A percentile compares a stretch with the other conserved stretches of the same genome.
Evolutionary conservation across 2,888 invertebrate genomes (phyloP).

Genomic region (Sarcophaga carnaria): DNA sequence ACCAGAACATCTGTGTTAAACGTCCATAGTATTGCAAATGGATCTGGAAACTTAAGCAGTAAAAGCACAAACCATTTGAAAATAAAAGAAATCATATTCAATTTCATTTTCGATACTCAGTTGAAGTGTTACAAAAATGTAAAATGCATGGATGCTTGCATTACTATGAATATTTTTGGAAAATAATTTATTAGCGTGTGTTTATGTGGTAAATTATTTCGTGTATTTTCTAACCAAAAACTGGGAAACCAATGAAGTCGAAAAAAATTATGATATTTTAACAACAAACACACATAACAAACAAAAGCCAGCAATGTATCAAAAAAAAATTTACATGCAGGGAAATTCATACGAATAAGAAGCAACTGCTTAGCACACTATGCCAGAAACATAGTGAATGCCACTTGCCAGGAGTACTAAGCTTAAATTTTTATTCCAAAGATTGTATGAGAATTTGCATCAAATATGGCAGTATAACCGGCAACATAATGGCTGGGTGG

Average conservation of each 20-base stretch:
- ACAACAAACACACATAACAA: background rate
- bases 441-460: too few relatives aligned
- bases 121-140: background rate
- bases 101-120: background rate
- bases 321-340: background rate
- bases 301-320: conserved; percentile 13
- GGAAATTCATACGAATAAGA: too few relatives aligned
- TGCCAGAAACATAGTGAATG: too few relatives aligned
- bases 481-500: too few relatives aligned
- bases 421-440: too few relatives aligned
- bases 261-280: conserved; percentile 32
- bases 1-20: too few relatives aligned
- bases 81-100: background rate
- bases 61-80: too few relatives aligned
- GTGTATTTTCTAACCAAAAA: background rate
- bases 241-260: conserved; percentile 52
- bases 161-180: background rate
- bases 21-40: too few relatives aligned
- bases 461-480: too few relatives aligned
- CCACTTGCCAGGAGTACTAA: too few relatives aligned
- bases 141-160: background rate
- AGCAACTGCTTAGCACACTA: too few relatives aligned
- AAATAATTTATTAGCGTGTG: background rate
- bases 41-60: too few relatives aligned
- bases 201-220: background rate